Evolutionary conservation across 2,113 vertebrate genomes (phyloP).

Genomic region (Dipodomys ordii): DNA sequence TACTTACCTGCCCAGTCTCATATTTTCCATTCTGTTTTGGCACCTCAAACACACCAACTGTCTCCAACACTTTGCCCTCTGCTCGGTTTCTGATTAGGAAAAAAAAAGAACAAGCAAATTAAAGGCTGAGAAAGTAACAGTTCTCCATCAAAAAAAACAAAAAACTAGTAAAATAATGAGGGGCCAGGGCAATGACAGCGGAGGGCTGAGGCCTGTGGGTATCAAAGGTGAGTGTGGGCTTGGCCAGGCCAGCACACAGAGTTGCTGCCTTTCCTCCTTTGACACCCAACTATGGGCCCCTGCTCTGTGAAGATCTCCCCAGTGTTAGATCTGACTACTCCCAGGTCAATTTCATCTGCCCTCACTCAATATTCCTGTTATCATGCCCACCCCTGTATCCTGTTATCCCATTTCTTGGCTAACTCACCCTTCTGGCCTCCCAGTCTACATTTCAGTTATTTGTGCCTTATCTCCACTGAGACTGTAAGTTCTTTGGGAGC

Average conservation of each 20-base stretch:
- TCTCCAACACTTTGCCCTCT: constrained; percentile 96
- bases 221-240: neutral
- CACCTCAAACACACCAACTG: constrained; percentile 96
- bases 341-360: neutral
- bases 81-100: constrained; percentile 92
- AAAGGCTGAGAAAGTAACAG: neutral
- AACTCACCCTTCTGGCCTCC: neutral
- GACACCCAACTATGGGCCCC: neutral
- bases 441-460: constrained; percentile 40
- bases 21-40: constrained; percentile 97
- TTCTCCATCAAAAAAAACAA: neutral
- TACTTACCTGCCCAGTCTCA: constrained; percentile 95
- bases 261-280: neutral
- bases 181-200: neutral
- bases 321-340: neutral
- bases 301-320: neutral
- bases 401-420: neutral
- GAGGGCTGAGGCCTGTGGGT: neutral
- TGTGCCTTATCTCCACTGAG: constrained; percentile 16
- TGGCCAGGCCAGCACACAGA: neutral
- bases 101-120: constrained; percentile 66
- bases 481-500: neutral
- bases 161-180: neutral
- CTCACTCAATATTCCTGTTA: neutral
- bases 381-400: neutral